Evolutionary conservation across 2,797 vertebrate species (phyloP).

Genomic region (Agapornis canus): DNA sequence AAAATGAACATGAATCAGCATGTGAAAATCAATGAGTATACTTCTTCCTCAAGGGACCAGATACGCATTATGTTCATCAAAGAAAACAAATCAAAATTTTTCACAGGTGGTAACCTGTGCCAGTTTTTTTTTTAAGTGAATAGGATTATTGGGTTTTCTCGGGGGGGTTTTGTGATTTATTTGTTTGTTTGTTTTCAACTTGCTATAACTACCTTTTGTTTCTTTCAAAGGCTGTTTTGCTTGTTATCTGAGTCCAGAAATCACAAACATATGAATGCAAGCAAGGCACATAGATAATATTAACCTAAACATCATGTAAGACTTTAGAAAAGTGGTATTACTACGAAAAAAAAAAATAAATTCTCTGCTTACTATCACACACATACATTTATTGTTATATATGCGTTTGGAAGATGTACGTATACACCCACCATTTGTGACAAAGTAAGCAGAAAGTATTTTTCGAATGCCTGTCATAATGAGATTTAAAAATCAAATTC

Average conservation of each 20-base stretch:
- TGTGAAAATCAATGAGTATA: not conserved
- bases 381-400: not conserved
- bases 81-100: not conserved
- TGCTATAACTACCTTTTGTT: not conserved
- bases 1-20: not conserved
- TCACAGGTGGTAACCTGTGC: not conserved
- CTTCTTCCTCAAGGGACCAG: not conserved
- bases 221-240: not conserved
- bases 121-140: not conserved
- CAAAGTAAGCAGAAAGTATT: not conserved
- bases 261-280: not conserved
- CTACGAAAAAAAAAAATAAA: not conserved
- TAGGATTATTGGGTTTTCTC: not conserved
- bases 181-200: not conserved
- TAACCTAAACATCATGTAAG: not conserved
- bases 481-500: not conserved
- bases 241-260: not conserved
- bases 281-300: not conserved
- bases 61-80: not conserved
- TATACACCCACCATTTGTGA: not conserved
- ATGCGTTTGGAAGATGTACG: not conserved
- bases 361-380: not conserved
- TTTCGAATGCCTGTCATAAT: not conserved
- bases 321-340: not conserved
- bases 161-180: not conserved